These are phyloP conservation scores for Peromyscus californicus DNA, from an alignment of 2,113 vertebrate genomes.

Conservation along the genomic window DNA sequence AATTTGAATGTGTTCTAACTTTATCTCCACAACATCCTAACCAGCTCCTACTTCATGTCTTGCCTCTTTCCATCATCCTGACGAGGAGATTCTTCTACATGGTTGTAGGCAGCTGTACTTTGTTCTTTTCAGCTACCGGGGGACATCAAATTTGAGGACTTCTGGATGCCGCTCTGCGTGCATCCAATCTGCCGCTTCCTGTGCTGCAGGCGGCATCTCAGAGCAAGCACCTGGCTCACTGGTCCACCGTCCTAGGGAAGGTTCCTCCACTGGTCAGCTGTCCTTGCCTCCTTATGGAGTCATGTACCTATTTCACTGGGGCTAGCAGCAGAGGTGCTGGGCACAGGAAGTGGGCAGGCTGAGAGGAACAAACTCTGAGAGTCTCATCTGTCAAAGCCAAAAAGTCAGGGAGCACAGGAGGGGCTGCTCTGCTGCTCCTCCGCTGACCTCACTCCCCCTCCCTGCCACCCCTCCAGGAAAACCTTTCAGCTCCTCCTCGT, in stretches of 20 bases:
- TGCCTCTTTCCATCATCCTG: not conserved
- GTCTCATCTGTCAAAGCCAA: not conserved
- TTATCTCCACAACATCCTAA: not conserved
- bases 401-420: not conserved
- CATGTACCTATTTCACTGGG: not conserved
- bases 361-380: not conserved
- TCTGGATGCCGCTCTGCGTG: accelerated
- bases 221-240: not conserved
- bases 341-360: not conserved
- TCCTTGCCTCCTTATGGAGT: not conserved
- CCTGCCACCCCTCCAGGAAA: not conserved
- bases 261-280: not conserved
- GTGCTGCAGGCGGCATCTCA: not conserved
- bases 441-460: not conserved
- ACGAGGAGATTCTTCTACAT: not conserved
- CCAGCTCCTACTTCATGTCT: not conserved
- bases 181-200: not conserved
- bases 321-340: not conserved
- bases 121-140: not conserved
- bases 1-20: not conserved
- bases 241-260: not conserved
- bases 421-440: not conserved
- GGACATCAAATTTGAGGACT: not conserved
- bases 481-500: conserved; percentile 8
- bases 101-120: not conserved